Evolutionary conservation across 2,113 vertebrate genomes (phyloP), one percentile per base, ranked within the genome.

Genomic region (Coryphaenoides rupestris): DNA sequence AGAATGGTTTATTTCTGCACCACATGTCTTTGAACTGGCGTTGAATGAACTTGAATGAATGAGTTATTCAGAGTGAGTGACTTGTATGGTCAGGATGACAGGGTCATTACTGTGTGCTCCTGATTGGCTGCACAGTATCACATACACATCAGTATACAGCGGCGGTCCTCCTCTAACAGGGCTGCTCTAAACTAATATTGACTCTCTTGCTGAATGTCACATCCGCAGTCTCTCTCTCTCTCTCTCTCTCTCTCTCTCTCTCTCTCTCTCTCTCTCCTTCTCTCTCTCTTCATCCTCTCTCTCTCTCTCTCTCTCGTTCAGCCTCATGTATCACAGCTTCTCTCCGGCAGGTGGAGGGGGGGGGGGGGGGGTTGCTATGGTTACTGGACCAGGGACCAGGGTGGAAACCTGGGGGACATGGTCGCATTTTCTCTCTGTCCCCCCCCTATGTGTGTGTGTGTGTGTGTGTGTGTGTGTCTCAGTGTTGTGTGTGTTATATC

Each of bases 291-390:
- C 70, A 72, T 73, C 71, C 55, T 68, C 69, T 74, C 14, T 49
- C 47, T 49, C 14, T 49, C 4, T 49, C 14, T 49, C 47, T 17
- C 14, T 49, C 81, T 83, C 79, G 13, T 47, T 3, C 46, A 50
- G 55, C 28, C 21, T 66, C 70, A 57, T n/a, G 59, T 64, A 66
- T 82, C 86, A 85, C 60, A 66, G 71, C 74, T 79, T 63, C 63
- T 67, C 70, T 58, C 77, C 81, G 74, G 80, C 67, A 76, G 75
- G 86, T 84, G 76, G 81, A 80, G 88, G 84, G 82, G n/a, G 77
- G 86, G 88, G 85, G 84, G 89, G 77, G 84, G 77, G 70, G 62
- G 89, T 91, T 92, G 84, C 89, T 74, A 89, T 88, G 89, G 90
- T 86, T 83, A 90, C 89, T 68, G 82, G 76, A 78, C 78, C 68